phyloP scores from a whole-genome alignment of 2,113 vertebrate genomes.

The Aix galericulata region DNA sequence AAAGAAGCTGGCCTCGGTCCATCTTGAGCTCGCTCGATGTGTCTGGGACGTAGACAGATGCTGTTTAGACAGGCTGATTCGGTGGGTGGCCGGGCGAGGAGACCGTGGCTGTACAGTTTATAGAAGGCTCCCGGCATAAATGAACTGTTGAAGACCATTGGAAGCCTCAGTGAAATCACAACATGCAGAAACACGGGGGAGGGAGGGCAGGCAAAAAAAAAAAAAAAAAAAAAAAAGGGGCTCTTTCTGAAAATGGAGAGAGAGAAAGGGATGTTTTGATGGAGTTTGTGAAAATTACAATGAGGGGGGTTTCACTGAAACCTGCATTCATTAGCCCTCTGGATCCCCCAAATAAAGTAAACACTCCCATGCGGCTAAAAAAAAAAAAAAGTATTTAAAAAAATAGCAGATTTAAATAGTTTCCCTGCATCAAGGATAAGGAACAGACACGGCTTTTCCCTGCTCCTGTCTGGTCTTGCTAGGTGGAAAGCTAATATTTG shows the following conservation, averaged over 20 bases:
- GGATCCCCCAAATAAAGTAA: constrained; percentile 46
- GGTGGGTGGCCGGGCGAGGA: constrained; percentile 87
- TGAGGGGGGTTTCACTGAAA: constrained; percentile 73
- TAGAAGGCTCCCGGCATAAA: constrained; percentile 85
- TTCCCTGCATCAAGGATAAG: constrained; percentile 76
- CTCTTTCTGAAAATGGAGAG: neutral
- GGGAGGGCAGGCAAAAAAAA: neutral
- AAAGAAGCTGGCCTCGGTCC: constrained; percentile 70
- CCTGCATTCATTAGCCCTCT: constrained; percentile 76
- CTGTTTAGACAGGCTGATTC: constrained; percentile 89
- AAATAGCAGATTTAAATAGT: constrained; percentile 84
- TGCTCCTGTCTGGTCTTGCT: constrained; percentile 68
- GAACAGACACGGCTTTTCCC: constrained; percentile 77
- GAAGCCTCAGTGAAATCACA: constrained; percentile 96
- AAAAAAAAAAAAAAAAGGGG: neutral
- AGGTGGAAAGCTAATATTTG: constrained; percentile 81
- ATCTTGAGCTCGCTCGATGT: constrained; percentile 72
- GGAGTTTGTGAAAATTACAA: constrained; percentile 62
- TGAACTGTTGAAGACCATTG: constrained; percentile 94
- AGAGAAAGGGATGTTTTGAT: constrained; percentile 54
- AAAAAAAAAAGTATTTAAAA: neutral
- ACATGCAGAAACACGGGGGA: constrained; percentile 76
- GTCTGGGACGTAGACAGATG: constrained; percentile 83
- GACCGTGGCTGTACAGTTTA: constrained; percentile 82
- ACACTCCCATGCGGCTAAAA: constrained; percentile 23